Evolutionary conservation across 2,888 invertebrate species (phyloP).

Genomic region (Autographa pulchrina): DNA sequence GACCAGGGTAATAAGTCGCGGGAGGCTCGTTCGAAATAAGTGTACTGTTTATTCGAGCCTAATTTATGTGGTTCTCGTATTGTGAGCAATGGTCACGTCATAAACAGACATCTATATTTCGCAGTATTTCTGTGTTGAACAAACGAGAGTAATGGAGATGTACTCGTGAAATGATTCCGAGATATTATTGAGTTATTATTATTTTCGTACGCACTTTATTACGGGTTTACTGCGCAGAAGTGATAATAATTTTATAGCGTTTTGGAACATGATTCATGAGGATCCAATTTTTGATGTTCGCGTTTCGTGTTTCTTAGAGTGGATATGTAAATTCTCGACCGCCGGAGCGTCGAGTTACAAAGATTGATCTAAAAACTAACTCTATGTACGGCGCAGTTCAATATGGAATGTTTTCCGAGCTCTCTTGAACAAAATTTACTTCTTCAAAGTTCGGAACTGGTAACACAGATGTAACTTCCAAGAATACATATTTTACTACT

Average conservation of each 20-base stretch:
- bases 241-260: conserved; percentile 6
- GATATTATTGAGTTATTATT: conserved; percentile 27
- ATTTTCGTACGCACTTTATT: background rate
- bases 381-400: conserved; percentile 38
- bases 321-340: conserved; percentile 34
- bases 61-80: conserved; percentile 72
- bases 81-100: conserved; percentile 61
- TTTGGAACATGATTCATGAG: conserved; percentile 12
- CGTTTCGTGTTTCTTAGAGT: conserved; percentile 14
- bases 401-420: conserved; percentile 43
- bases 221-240: background rate
- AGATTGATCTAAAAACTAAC: conserved; percentile 54
- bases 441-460: conserved; percentile 31
- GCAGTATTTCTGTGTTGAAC: conserved; percentile 39
- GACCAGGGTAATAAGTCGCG: conserved; percentile 62
- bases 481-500: conserved; percentile 1
- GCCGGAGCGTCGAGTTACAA: conserved; percentile 36
- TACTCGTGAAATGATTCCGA: conserved; percentile 47
- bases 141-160: conserved; percentile 43
- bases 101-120: conserved; percentile 54
- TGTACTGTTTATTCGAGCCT: conserved; percentile 70
- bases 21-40: conserved; percentile 61
- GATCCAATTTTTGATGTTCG: conserved; percentile 6
- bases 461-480: conserved; percentile 26
- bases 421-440: conserved; percentile 44